Base-by-base conservation (phyloP, 2,113 vertebrate species). In the Strix aluco region DNA sequence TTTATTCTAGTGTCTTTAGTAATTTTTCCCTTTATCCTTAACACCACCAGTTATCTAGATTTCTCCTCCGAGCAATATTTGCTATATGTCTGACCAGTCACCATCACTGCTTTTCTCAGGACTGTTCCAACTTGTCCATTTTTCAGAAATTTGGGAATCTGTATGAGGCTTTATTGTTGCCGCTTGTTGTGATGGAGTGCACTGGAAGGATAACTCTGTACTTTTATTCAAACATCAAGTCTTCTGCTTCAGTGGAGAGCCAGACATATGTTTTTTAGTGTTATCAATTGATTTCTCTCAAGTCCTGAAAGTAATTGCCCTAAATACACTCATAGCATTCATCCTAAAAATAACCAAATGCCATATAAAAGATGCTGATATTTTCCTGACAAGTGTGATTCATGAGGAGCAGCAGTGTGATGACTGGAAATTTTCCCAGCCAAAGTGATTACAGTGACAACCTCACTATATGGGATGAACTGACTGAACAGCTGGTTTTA, bases 401-500 rank as follows among this genome's bases (percentile, higher is more conserved):
- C 95, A 95, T 83, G 90, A 95, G 57, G 51, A 97, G 29, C 74
- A 86, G 84, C 91, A 92, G 84, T 86, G 92, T 94, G 89, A 88
- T 80, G 91, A 83, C 87, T 97, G 92, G 95, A 97, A 97, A 89
- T 92, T 94, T 94, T 97, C 91, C 92, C 91, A 94, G 92, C 66
- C 89, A 95, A 95, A 95, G 71, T 92, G 81, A 95, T 95, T 96
- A 85, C 84, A 66, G 84, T 95, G 94, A 93, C 92, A 97, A 85
- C 84, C 84, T 95, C 78, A 59, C 78, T 95, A 55, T 95, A 91
- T 81, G 87, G 94, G 84, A 90, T 78, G 92, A 94, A 85, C 91
- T 82, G 92, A 90, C 87, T 90, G 81, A 95, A 95, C 97, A 97
- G 84, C 92, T 97, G 97, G 84, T 97, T 97, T 95, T 95, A 86